Evolutionary conservation across 2,888 invertebrate species (phyloP).

Genomic region (Ferdinandea cuprea): DNA sequence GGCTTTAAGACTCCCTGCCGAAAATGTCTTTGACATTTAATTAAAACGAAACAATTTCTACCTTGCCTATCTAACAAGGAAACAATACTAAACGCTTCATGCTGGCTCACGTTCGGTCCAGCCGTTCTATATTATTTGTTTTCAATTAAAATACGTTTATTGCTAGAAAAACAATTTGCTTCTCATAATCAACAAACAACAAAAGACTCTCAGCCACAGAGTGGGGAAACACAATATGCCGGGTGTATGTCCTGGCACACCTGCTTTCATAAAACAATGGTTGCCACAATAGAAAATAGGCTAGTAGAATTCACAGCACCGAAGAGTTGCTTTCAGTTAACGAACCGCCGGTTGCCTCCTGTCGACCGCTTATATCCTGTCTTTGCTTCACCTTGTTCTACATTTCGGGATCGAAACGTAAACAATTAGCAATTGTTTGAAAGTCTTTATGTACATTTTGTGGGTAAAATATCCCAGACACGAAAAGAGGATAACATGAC

Average conservation of each 20-base stretch:
- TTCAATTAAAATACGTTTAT: constrained; percentile 65
- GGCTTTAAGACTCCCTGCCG: too few relatives aligned
- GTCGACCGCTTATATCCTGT: constrained; percentile 17
- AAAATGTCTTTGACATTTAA: constrained; percentile 4
- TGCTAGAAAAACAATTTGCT: constrained; percentile 35
- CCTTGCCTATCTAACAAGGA: neutral
- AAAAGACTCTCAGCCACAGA: constrained; percentile 47
- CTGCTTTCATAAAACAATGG: constrained; percentile 45
- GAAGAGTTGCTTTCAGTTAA: constrained; percentile 21
- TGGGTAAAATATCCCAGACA: constrained; percentile 17
- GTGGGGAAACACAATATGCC: constrained; percentile 22
- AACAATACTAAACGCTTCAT: constrained; percentile 18
- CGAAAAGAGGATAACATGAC: neutral
- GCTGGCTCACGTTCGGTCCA: constrained; percentile 1
- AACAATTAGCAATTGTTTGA: constrained; percentile 58
- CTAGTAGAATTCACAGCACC: constrained; percentile 32
- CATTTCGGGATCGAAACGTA: constrained; percentile 57
- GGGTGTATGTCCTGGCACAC: constrained; percentile 49
- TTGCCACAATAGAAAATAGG: constrained; percentile 28
- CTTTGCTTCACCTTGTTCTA: constrained; percentile 48
- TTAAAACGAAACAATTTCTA: constrained; percentile 16
- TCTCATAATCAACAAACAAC: constrained; percentile 50
- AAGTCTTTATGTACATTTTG: constrained; percentile 24
- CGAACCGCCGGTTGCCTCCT: too few relatives aligned
- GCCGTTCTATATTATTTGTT: constrained; percentile 47